Conservation (phyloP, 2,797 vertebrate genomes). For the Liasis olivaceus region DNA sequence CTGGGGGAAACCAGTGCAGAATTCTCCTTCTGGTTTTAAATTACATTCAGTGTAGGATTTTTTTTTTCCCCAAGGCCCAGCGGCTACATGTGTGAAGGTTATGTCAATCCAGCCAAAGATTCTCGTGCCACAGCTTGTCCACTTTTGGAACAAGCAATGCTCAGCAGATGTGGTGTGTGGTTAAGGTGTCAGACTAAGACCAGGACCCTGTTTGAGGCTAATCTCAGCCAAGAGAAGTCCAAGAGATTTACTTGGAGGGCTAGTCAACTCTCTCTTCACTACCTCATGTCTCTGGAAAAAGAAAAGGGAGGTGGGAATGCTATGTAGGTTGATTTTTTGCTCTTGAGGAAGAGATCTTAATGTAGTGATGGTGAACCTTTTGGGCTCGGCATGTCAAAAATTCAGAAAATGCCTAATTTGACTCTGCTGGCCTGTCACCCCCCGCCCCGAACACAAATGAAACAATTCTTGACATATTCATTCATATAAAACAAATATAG, state of each 20-base stretch:
- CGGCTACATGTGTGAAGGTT: neutral
- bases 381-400: no score
- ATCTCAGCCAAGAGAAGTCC: neutral
- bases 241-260: neutral
- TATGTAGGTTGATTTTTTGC: neutral
- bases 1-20: constrained; percentile 56
- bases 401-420: no score
- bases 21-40: constrained; percentile 49
- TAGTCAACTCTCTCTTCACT: neutral
- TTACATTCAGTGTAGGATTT: constrained; percentile 39
- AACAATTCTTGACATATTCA: no score
- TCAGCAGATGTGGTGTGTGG: no score
- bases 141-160: neutral
- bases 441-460: no score
- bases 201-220: neutral
- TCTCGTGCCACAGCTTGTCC: neutral
- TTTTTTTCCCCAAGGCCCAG: neutral
- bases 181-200: neutral
- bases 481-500: no score
- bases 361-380: no score
- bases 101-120: neutral
- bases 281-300: neutral
- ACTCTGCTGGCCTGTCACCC: no score
- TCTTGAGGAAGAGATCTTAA: neutral
- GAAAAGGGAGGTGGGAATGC: neutral